Evolutionary conservation across 1,140 invertebrate species (phyloP), one percentile per base, ranked within the genome.

Genomic region (Orchestia grillus): DNA sequence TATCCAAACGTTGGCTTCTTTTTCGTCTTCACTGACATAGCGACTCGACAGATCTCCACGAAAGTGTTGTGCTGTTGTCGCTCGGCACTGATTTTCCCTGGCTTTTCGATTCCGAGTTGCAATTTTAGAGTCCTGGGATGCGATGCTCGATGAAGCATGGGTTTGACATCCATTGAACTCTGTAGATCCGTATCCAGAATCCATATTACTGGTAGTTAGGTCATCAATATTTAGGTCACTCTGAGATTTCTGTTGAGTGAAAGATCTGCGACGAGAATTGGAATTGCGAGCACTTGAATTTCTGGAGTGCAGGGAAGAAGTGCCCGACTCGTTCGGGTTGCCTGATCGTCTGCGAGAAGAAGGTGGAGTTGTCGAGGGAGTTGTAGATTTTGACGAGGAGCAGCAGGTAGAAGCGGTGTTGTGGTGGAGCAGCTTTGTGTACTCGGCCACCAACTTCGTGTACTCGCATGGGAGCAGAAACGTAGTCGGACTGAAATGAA

Each of bases 381-480:
- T 91, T 8, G 88, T 90, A 42, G 96, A 96, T 87, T 91, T n/a
- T 43, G 43, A 43, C 0, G 47, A 90, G 11, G 44, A 28, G 87
- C 87, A 43, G 87, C 77, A 91, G 45, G 87, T 77, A 43, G 23
- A 19, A 4, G 87, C 36, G 23, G 96, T 96, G 77, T 45, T 44
- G n/a, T 96, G 92, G 90, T 97, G 96, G 90, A 96, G 62, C 0
- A 97, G 97, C 90, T 97, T 97, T 0, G 98, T 98, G 97, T 98
- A 99, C 97, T 99, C 98, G 1, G 98, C 98, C 4, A 98, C 98
- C 96, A 99, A 97, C 97, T 98, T 98, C 0, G 98, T 98, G 97
- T 99, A 99, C 97, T 99, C 98, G 96, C 98, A 98, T 0, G 99
- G 99, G 15, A 99, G 97, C 97, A 98, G 98, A 97, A 98, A 99